Evolutionary conservation across 2,888 invertebrate genomes (phyloP).

Genomic region (Listrodromus nycthemerus): DNA sequence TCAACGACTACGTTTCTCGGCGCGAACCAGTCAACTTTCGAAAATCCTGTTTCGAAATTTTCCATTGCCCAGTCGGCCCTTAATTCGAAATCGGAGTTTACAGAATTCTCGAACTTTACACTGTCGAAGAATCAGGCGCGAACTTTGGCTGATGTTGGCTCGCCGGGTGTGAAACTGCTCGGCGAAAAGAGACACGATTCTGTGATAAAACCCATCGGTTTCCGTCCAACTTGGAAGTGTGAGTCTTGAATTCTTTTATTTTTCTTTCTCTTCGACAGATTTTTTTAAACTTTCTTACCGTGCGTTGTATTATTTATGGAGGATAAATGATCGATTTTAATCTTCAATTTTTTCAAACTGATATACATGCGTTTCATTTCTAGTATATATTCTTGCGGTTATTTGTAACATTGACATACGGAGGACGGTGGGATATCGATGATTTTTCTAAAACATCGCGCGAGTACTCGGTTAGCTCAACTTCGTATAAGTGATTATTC

Average conservation of each 20-base stretch:
- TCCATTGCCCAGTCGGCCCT: slow-evolving; percentile 47
- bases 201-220: slow-evolving; percentile 70
- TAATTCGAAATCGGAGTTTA: slow-evolving; percentile 45
- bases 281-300: slow-evolving; percentile 10
- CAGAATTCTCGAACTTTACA: slow-evolving; percentile 25
- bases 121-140: slow-evolving; percentile 24
- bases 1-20: slow-evolving; percentile 48
- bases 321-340: background rate
- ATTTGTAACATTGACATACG: slow-evolving; percentile 37
- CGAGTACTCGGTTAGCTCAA: slow-evolving; percentile 27
- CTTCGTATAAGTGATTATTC: background rate
- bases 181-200: slow-evolving; percentile 58
- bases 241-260: slow-evolving; percentile 30
- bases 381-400: slow-evolving; percentile 43
- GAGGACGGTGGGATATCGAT: slow-evolving; percentile 28
- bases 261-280: slow-evolving; percentile 1
- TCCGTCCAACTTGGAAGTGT: slow-evolving; percentile 74
- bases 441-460: slow-evolving; percentile 13
- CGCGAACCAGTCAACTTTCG: slow-evolving; percentile 39
- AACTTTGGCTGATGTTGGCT: slow-evolving; percentile 18
- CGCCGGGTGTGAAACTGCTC: slow-evolving; percentile 70
- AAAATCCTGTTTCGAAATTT: slow-evolving; percentile 67
- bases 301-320: background rate
- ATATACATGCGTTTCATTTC: slow-evolving; percentile 53
- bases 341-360: background rate